Percentiles rank a stretch among this genome's conserved stretches.
phyloP scores from a whole-genome alignment of 2,888 invertebrate genomes.

The Melieria picta region DNA sequence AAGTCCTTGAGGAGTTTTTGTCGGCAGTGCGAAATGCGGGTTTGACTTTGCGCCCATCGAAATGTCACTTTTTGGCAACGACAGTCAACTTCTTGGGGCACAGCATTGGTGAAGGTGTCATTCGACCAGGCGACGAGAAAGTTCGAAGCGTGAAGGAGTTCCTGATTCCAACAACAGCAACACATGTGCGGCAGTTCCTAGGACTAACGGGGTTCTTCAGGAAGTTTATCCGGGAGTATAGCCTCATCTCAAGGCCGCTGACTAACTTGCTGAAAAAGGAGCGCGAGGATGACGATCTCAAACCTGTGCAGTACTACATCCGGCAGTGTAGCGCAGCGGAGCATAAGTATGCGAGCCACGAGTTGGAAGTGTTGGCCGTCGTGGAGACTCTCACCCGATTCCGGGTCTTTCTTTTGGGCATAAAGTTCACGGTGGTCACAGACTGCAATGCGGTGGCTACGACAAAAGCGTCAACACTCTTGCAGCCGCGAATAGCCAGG shows the following conservation, averaged over 20 bases:
- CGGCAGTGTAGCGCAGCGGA: slow-evolving; percentile 12
- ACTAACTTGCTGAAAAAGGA: slow-evolving; percentile 30
- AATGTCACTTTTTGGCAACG: slow-evolving; percentile 33
- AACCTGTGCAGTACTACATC: slow-evolving; percentile 18
- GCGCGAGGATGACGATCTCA: slow-evolving; percentile 7
- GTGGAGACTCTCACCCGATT: slow-evolving; percentile 27
- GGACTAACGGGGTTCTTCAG: slow-evolving; percentile 31
- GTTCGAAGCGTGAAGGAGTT: slow-evolving; percentile 10
- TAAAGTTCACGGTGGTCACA: slow-evolving; percentile 12
- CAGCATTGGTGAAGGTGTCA: neutral
- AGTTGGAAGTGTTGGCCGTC: slow-evolving; percentile 16
- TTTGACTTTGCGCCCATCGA: slow-evolving; percentile 39
- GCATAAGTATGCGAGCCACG: slow-evolving; percentile 4
- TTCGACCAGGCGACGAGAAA: slow-evolving; percentile 23
- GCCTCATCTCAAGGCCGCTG: slow-evolving; percentile 39
- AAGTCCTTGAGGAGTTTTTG: slow-evolving; percentile 30
- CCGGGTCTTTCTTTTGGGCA: slow-evolving; percentile 24
- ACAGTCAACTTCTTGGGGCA: slow-evolving; percentile 28
- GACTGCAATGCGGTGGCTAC: slow-evolving; percentile 24
- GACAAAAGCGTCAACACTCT: neutral
- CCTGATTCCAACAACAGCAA: neutral
- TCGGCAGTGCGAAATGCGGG: slow-evolving; percentile 33
- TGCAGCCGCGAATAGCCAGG: slow-evolving; percentile 15
- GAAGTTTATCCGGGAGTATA: slow-evolving; percentile 34
- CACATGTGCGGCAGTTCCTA: slow-evolving; percentile 17